Base-by-base conservation (phyloP, 2,888 invertebrate genomes). In the Trachelus tabidus region DNA sequence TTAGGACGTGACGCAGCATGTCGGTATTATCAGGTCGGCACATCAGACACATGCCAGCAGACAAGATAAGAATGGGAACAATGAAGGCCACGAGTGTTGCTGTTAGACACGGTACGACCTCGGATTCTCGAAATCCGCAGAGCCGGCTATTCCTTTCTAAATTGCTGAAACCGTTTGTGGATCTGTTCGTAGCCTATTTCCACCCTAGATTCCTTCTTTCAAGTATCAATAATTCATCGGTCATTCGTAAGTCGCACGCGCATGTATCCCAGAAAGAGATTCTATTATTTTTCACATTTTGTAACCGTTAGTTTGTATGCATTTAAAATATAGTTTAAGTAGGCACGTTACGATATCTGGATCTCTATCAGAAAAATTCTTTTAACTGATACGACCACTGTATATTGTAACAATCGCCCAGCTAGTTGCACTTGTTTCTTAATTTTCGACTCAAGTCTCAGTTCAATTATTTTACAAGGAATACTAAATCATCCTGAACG, bases 51-150 rank as follows among this genome's bases (percentile, higher is more conserved):
- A 71, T 33, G 71, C 71, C 33, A 12, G 31, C 71, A 56, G 71
- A 71, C 31, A 71, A 31, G 71, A 71, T 71, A 71, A 71, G 34
- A 71, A 71, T 34, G 71, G 33, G 31, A 71, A 23, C 12, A 34
- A 71, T 15, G 71, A 71, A 71, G 71, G 71, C 71, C 71, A 71
- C 71, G 71, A 71, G 23, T 33, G 69, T 71, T 23, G 71, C 34
- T 71, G 56, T 56, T 56, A 56, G 56, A 56, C 56, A 23, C 56
- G 56, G 23, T 56, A 56, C 56, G 56, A 56, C 56, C 56, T 56
- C 56, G 56, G 56, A 6, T 56, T 56, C 56, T 56, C 71, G 34
- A 71, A 71, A 71, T 71, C 71, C 71, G 71, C 31, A 56, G 56
- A 56, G 23, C 56, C 56, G 56, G 71, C 71, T 23, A 34, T 34